Percentiles rank a stretch among this genome's conserved stretches.
phyloP scores from a whole-genome alignment of 2,797 vertebrate genomes.

The Aphelocoma californica region DNA sequence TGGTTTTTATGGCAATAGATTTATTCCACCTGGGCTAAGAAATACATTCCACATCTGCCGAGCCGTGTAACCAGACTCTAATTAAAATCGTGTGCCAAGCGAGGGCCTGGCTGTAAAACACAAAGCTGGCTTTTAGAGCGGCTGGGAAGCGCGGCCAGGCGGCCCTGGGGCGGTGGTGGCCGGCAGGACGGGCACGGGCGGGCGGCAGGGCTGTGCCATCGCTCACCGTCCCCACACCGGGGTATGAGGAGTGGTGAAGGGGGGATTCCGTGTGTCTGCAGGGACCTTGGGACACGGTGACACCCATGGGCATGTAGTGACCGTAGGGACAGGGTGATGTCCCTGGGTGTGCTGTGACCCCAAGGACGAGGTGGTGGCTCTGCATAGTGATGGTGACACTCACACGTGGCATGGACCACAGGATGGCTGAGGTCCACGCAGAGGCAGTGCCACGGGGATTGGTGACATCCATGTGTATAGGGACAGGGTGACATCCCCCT shows the following conservation, averaged over 20 bases:
- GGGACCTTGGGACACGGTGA: neutral
- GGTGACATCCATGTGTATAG: neutral
- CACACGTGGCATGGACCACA: rapidly evolving
- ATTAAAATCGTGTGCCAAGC: slow-evolving; percentile 81
- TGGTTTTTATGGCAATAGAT: slow-evolving; percentile 79
- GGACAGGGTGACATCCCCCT: neutral
- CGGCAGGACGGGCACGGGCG: neutral
- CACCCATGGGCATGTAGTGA: rapidly evolving
- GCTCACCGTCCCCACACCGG: neutral
- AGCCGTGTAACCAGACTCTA: slow-evolving; percentile 79
- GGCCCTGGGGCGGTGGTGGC: neutral
- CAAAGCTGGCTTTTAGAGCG: slow-evolving; percentile 72
- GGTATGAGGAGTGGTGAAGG: too few relatives aligned
- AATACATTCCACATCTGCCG: slow-evolving; percentile 82
- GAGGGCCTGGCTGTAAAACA: slow-evolving; percentile 65
- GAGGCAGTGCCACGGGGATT: rapidly evolving
- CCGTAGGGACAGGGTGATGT: neutral
- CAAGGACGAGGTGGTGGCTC: neutral
- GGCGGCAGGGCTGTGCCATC: neutral
- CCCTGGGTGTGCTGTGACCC: neutral
- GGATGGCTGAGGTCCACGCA: rapidly evolving
- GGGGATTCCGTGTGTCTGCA: rapidly evolving
- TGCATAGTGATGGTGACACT: neutral
- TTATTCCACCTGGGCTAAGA: slow-evolving; percentile 81
- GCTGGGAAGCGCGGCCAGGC: slow-evolving; percentile 46